A percentile compares a stretch with the other conserved stretches of the same genome.
Evolutionary conservation across 2,888 invertebrate species (phyloP).

Genomic region (Abrostola tripartita): DNA sequence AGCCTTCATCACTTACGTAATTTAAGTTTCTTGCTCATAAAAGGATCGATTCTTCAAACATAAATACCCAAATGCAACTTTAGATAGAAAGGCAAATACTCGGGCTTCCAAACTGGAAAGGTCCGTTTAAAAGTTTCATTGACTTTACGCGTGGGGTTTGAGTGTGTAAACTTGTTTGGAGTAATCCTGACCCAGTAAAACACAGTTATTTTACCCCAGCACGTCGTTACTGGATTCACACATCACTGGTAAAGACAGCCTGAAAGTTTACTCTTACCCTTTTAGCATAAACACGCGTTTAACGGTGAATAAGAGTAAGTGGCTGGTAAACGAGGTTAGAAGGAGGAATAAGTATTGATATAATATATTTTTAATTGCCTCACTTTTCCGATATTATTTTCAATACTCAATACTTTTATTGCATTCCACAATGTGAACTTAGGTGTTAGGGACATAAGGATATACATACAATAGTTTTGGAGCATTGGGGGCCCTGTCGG

Average conservation of each 20-base stretch:
- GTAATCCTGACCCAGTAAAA: constrained; percentile 49
- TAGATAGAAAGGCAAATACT: constrained; percentile 32
- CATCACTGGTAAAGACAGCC: constrained; percentile 18
- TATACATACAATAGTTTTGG: too few relatives aligned
- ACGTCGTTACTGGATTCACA: constrained; percentile 23
- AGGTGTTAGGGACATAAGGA: too few relatives aligned
- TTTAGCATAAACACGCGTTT: constrained; percentile 23
- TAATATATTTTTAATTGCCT: too few relatives aligned
- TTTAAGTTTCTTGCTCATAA: not conserved
- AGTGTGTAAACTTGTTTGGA: constrained; percentile 49
- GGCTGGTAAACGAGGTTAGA: not conserved
- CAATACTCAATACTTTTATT: too few relatives aligned
- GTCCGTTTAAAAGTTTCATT: constrained; percentile 21
- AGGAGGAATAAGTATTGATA: not conserved
- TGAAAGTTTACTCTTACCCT: constrained; percentile 16
- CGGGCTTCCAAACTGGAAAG: constrained; percentile 18
- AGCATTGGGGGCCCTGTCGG: too few relatives aligned
- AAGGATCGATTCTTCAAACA: not conserved
- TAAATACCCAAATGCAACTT: constrained; percentile 4
- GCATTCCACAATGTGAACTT: too few relatives aligned
- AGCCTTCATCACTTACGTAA: not conserved
- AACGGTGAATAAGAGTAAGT: not conserved
- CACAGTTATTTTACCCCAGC: constrained; percentile 46
- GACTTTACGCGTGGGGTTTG: constrained; percentile 24
- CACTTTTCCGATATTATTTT: too few relatives aligned